phyloP scores from a whole-genome alignment of 1,140 invertebrate species.

The Eumaeus atala region DNA sequence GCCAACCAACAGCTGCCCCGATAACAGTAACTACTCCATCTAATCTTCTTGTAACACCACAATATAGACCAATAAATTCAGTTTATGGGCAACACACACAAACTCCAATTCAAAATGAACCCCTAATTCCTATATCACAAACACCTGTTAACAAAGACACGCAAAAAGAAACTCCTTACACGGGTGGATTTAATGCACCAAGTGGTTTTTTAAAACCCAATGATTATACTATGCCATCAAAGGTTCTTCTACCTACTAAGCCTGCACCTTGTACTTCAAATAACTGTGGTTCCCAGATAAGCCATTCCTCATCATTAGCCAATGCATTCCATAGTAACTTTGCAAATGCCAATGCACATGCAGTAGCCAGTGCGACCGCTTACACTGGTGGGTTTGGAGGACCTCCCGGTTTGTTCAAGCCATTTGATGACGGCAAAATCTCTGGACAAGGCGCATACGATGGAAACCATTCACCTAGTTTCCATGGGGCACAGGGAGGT shows the following conservation, averaged over 20 bases:
- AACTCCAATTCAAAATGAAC: slow-evolving; percentile 1
- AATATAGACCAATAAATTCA: background rate
- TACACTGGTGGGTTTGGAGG: slow-evolving; percentile 61
- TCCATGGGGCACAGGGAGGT: background rate
- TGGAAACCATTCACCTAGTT: slow-evolving; percentile 1
- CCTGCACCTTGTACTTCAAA: background rate
- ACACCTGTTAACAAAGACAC: background rate
- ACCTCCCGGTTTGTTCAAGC: slow-evolving; percentile 53
- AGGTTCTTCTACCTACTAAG: background rate
- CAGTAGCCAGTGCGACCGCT: slow-evolving; percentile 33
- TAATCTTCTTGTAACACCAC: background rate
- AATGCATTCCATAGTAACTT: slow-evolving; percentile 11
- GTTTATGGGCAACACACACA: background rate
- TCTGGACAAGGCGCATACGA: background rate
- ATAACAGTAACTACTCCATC: background rate
- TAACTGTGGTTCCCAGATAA: background rate
- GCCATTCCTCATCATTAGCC: background rate
- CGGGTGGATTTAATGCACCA: slow-evolving; percentile 26
- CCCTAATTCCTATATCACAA: background rate
- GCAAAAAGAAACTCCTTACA: slow-evolving; percentile 21
- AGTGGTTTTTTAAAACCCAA: slow-evolving; percentile 34
- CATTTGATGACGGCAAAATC: slow-evolving; percentile 36
- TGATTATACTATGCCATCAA: slow-evolving; percentile 26
- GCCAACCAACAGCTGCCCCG: background rate
- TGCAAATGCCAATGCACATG: slow-evolving; percentile 23